Conservation (phyloP, 2,797 vertebrate genomes). For the Lacerta agilis region DNA sequence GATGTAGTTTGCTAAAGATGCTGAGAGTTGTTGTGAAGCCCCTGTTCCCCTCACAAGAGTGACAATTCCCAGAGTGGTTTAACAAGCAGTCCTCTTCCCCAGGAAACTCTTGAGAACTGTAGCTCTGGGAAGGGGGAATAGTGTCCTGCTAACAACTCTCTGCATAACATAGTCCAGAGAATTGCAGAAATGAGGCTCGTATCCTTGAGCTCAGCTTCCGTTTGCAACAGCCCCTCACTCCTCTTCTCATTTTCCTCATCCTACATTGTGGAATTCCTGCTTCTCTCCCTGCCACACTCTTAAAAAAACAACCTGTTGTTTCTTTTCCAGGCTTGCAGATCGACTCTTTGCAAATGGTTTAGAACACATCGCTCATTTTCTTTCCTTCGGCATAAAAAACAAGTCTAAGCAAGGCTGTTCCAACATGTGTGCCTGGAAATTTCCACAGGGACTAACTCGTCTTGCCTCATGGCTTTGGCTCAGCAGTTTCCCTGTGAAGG, state of each 20-base stretch:
- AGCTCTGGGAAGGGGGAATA: too few relatives aligned
- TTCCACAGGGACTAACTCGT: not conserved
- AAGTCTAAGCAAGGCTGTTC: not conserved
- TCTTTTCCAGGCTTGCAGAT: not conserved
- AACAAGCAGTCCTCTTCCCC: too few relatives aligned
- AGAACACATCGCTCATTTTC: not conserved
- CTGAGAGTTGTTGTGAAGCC: too few relatives aligned
- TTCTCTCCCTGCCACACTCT: not conserved
- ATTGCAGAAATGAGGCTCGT: not conserved
- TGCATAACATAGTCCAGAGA: not conserved
- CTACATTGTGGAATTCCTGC: not conserved
- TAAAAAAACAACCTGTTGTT: not conserved
- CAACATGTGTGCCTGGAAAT: conserved; percentile 15
- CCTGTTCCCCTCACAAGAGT: too few relatives aligned
- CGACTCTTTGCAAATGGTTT: not conserved
- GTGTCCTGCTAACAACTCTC: too few relatives aligned
- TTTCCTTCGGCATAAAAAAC: not conserved
- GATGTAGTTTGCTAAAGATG: too few relatives aligned
- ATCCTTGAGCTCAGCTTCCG: not conserved
- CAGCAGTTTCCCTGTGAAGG: fast-evolving
- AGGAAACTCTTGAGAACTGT: too few relatives aligned
- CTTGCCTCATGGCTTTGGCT: not conserved
- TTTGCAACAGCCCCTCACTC: not conserved
- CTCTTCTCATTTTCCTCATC: not conserved
- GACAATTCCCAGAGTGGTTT: too few relatives aligned